phyloP scores from a whole-genome alignment of 2,113 vertebrate genomes.

The Tamias sibiricus region DNA sequence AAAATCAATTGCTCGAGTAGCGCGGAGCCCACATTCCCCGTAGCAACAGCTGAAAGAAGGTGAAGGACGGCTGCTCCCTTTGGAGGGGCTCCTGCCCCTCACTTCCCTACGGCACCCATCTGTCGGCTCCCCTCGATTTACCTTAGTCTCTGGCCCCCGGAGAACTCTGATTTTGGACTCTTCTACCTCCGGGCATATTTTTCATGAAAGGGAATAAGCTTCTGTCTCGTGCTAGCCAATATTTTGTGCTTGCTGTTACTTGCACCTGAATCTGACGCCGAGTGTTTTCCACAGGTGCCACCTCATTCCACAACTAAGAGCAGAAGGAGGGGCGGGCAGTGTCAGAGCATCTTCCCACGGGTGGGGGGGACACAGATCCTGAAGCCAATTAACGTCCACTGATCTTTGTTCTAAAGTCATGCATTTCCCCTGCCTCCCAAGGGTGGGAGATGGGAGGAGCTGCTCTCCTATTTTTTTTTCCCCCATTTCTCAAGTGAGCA shows the following conservation, averaged over 20 bases:
- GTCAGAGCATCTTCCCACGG: not conserved
- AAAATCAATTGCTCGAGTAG: not conserved
- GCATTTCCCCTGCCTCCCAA: not conserved
- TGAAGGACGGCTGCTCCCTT: no score
- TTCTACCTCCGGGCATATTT: not conserved
- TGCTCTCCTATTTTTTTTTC: not conserved
- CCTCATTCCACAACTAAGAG: not conserved
- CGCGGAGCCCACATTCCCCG: not conserved
- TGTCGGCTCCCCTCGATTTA: not conserved
- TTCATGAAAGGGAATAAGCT: not conserved
- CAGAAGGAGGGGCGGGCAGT: not conserved
- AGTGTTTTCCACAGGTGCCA: not conserved
- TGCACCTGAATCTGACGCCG: not conserved
- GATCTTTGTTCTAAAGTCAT: not conserved
- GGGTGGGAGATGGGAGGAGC: not conserved
- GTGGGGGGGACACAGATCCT: not conserved
- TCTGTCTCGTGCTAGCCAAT: not conserved
- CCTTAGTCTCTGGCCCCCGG: not conserved
- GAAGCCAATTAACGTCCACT: fast-evolving
- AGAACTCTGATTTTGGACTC: not conserved
- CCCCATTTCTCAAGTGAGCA: not conserved
- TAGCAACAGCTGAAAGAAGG: not conserved
- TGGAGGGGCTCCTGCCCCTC: not conserved
- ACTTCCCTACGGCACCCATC: not conserved
- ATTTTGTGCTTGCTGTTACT: not conserved